Evolutionary conservation across 2,888 invertebrate genomes (phyloP), one percentile per base, ranked within the genome.

Genomic region (Sabatieria punctata): DNA sequence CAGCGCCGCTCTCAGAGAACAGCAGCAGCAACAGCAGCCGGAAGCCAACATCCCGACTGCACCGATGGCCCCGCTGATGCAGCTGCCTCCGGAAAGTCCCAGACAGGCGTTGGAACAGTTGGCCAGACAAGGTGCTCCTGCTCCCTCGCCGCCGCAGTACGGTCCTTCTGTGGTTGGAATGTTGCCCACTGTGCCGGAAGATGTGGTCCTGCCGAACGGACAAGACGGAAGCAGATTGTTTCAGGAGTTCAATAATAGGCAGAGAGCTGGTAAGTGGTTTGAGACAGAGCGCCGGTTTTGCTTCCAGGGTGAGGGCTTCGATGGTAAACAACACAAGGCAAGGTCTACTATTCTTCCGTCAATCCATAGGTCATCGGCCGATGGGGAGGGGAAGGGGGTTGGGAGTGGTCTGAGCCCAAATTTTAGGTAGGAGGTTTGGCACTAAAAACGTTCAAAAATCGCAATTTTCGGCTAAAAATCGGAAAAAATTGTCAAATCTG

Each of bases 181-280:
- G 11, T n/a, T 37, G 37, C 37, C 37, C 4, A 19, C 37, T 6
- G 37, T 37, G n/a, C 37, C 37, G 6, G 37, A 37, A 19, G 37
- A 37, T 37, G 37, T 18, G 6, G 37, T 19, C 11, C 6, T 37
- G 11, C 21, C 19, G 21, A 23, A 22, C n/a, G 13, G 6, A 4
- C 41, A 15, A 6, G 41, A n/a, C n/a, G 41, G 41, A 15, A 13
- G 21, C 4, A 46, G 55, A 11, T 52, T 61, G 3, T 60, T 59
- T 43, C 60, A 60, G 45, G 56, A 61, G 45, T 61, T 61, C 42
- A 49, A 55, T 8, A 50, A 48, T 13, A 45, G 50, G 11, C 49
- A 47, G 35, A 43, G 41, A 22, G 22, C 11, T 11, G 23, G 18
- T 24, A 13, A 6, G 23, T 21, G 18, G 6, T n/a, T n/a, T n/a